phyloP scores from a whole-genome alignment of 2,888 invertebrate species.

The Nephrocerus scutellatus region DNA sequence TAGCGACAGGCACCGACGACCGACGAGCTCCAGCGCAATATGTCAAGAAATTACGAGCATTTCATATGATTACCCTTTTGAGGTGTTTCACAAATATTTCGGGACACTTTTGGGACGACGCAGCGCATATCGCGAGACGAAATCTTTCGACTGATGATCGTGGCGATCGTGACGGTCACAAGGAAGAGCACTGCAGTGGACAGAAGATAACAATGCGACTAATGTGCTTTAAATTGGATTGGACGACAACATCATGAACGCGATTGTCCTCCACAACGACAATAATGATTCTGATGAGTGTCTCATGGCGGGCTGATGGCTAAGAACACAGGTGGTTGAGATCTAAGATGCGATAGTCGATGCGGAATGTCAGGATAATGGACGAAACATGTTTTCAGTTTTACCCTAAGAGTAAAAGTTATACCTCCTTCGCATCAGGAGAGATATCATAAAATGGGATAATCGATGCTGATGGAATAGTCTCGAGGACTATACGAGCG shows the following conservation, averaged over 20 bases:
- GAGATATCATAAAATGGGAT: too few species aligned
- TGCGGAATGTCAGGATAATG: slow-evolving; percentile 18
- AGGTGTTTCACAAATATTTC: slow-evolving; percentile 23
- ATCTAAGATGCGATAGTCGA: slow-evolving; percentile 18
- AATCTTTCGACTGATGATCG: slow-evolving; percentile 14
- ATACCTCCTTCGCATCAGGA: too few species aligned
- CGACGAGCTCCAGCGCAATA: too few species aligned
- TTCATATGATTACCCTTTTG: slow-evolving; percentile 21
- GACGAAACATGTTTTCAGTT: slow-evolving; percentile 4
- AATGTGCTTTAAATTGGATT: slow-evolving; percentile 20
- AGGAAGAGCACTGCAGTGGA: slow-evolving; percentile 14
- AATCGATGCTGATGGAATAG: too few species aligned
- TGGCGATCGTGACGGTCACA: slow-evolving; percentile 7
- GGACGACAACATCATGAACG: slow-evolving; percentile 18
- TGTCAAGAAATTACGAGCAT: slow-evolving; percentile 24
- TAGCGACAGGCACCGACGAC: too few species aligned
- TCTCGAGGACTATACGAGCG: too few species aligned
- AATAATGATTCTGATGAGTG: too few species aligned
- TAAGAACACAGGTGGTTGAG: slow-evolving; percentile 24
- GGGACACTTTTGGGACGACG: slow-evolving; percentile 17
- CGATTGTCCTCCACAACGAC: slow-evolving; percentile 17
- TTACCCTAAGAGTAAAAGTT: too few species aligned
- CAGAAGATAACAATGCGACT: slow-evolving; percentile 16
- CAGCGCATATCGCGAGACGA: slow-evolving; percentile 16
- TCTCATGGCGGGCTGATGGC: too few species aligned